phyloP scores from a whole-genome alignment of 2,797 vertebrate genomes.

The Enteromius fasciolatus region DNA sequence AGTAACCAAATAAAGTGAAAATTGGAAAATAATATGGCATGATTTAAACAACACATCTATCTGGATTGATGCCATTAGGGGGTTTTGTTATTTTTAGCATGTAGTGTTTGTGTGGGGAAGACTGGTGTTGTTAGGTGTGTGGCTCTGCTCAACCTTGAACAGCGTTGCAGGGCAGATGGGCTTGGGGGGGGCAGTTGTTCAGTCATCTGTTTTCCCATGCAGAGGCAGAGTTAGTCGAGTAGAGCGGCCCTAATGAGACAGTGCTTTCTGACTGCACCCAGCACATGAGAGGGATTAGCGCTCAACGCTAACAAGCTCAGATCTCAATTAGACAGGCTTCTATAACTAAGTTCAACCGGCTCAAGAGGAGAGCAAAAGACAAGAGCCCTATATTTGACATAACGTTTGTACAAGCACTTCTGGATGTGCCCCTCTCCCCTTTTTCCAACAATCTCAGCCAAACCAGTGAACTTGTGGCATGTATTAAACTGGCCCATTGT shows the following conservation, averaged over 20 bases:
- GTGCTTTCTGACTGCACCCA: conserved; percentile 76
- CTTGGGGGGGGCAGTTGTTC: conserved; percentile 62
- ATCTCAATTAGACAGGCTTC: conserved; percentile 80
- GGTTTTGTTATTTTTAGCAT: conserved; percentile 9
- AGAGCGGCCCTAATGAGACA: conserved; percentile 76
- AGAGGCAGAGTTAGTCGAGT: conserved; percentile 64
- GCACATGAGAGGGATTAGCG: conserved; percentile 82
- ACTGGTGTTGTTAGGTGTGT: conserved; percentile 43
- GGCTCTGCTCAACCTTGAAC: conserved; percentile 56
- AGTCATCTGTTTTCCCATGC: conserved; percentile 66
- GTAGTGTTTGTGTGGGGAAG: conserved; percentile 23
- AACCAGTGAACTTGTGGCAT: conserved; percentile 67
- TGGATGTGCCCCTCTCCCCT: conserved; percentile 40
- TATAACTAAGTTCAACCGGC: conserved; percentile 63
- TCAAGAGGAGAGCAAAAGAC: conserved; percentile 44
- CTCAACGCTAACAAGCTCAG: conserved; percentile 77
- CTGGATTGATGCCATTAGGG: background rate
- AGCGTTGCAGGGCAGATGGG: conserved; percentile 51
- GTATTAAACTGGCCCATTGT: conserved; percentile 75
- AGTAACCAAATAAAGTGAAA: no score
- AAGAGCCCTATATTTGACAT: conserved; percentile 43
- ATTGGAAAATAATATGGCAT: background rate
- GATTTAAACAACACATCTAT: conserved; percentile 10
- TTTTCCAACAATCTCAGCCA: conserved; percentile 52
- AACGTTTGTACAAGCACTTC: conserved; percentile 36